These are phyloP conservation scores for Disparrhopalites patrizii DNA, from an alignment of 2,888 invertebrate species.

Conservation along the genomic window DNA sequence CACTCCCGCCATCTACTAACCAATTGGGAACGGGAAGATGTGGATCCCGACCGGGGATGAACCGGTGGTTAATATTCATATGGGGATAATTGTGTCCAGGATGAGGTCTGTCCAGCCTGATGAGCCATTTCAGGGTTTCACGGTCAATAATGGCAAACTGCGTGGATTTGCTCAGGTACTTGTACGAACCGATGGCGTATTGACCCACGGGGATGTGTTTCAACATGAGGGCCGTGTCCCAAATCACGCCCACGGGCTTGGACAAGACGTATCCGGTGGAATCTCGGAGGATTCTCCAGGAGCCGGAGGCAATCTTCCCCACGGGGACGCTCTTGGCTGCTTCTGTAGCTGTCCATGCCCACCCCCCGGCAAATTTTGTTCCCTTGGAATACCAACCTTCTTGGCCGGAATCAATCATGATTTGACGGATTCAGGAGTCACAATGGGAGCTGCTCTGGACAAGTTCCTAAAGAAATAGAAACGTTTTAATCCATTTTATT, in stretches of 20 bases:
- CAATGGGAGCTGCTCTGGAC: too few relatives aligned
- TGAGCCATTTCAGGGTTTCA: not conserved
- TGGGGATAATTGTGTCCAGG: not conserved
- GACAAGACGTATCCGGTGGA: too few relatives aligned
- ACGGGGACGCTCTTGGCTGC: too few relatives aligned
- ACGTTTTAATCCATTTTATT: too few relatives aligned
- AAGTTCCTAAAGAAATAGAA: too few relatives aligned
- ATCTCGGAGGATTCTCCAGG: too few relatives aligned
- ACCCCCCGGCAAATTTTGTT: too few relatives aligned
- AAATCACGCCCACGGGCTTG: not conserved
- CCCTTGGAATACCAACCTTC: too few relatives aligned
- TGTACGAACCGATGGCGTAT: not conserved
- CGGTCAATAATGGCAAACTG: not conserved
- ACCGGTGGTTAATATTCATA: not conserved
- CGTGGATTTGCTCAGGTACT: not conserved
- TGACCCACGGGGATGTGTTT: not conserved
- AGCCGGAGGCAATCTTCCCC: too few relatives aligned
- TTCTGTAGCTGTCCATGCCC: too few relatives aligned
- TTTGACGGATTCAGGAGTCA: too few relatives aligned
- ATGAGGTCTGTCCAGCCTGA: not conserved
- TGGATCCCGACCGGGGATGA: not conserved
- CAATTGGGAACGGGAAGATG: not conserved
- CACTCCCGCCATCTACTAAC: not conserved
- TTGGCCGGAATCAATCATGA: too few relatives aligned
- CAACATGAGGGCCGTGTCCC: not conserved